These are phyloP conservation scores for Psittacula echo DNA, from an alignment of 2,797 vertebrate species.

Conservation along the genomic window DNA sequence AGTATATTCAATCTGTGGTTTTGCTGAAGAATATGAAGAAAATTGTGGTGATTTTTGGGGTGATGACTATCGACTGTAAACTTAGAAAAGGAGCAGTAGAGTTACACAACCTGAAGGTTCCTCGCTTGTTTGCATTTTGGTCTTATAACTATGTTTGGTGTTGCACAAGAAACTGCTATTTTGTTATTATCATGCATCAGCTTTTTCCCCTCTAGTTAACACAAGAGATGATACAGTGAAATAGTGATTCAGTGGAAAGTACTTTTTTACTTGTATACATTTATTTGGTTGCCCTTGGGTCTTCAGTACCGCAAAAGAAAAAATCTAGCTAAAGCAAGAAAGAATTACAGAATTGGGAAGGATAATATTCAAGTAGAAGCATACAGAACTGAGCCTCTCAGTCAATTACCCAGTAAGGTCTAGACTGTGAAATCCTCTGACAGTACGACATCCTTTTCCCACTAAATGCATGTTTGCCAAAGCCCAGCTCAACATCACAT, in stretches of 20 bases:
- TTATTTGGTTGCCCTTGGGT: background rate
- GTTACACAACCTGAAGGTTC: background rate
- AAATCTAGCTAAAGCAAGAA: background rate
- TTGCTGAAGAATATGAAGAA: background rate
- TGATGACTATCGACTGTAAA: background rate
- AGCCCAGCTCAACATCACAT: conserved; percentile 1
- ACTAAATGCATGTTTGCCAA: conserved; percentile 50
- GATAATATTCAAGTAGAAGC: background rate
- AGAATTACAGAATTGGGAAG: background rate
- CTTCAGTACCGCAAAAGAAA: background rate
- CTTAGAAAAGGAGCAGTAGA: background rate
- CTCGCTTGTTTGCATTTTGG: background rate
- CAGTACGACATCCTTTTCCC: conserved; percentile 41
- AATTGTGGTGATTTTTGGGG: background rate
- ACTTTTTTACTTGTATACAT: background rate
- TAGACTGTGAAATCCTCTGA: conserved; percentile 49
- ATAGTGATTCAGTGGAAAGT: background rate
- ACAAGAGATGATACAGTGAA: background rate
- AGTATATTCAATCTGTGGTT: background rate
- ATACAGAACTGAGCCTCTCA: background rate
- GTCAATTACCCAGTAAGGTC: conserved; percentile 39
- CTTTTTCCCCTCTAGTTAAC: background rate
- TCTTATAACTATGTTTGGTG: background rate
- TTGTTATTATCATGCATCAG: background rate
- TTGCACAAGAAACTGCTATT: background rate